phyloP scores from a whole-genome alignment of 2,888 invertebrate species.

The Nemurella pictetii region DNA sequence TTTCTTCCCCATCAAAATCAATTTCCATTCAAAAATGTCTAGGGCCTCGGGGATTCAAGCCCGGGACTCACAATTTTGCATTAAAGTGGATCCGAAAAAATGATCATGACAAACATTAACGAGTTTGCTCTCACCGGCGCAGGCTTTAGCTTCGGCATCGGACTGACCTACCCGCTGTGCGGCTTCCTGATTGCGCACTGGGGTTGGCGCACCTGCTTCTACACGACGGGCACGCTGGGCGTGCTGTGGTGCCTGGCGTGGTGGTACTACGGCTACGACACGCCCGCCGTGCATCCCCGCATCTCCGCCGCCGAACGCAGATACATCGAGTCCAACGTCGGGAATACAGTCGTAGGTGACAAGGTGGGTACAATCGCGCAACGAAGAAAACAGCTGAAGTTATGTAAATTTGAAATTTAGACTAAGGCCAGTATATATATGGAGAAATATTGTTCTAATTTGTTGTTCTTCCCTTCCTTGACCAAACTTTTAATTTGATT shows the following conservation, averaged over 20 bases:
- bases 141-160: slow-evolving; percentile 75
- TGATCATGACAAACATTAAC: neutral
- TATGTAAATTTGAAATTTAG: too few species aligned
- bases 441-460: too few species aligned
- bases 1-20: too few species aligned
- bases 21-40: too few species aligned
- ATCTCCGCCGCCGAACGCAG: slow-evolving; percentile 66
- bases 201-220: slow-evolving; percentile 70
- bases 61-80: too few species aligned
- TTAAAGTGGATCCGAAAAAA: neutral
- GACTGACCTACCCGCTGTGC: slow-evolving; percentile 69
- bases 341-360: slow-evolving; percentile 56
- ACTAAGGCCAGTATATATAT: too few species aligned
- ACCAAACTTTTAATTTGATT: too few species aligned
- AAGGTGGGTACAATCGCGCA: slow-evolving; percentile 47
- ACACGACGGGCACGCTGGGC: slow-evolving; percentile 68
- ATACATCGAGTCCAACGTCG: slow-evolving; percentile 67
- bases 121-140: slow-evolving; percentile 40
- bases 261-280: slow-evolving; percentile 70
- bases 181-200: slow-evolving; percentile 69
- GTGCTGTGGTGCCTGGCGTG: slow-evolving; percentile 68
- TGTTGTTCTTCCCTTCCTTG: too few species aligned
- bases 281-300: slow-evolving; percentile 68
- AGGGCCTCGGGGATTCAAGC: too few species aligned
- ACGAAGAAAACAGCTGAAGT: neutral